Percentiles rank a stretch among this genome's conserved stretches.
Conservation (phyloP, 2,797 vertebrate species). For the Darevskia nairensis region DNA sequence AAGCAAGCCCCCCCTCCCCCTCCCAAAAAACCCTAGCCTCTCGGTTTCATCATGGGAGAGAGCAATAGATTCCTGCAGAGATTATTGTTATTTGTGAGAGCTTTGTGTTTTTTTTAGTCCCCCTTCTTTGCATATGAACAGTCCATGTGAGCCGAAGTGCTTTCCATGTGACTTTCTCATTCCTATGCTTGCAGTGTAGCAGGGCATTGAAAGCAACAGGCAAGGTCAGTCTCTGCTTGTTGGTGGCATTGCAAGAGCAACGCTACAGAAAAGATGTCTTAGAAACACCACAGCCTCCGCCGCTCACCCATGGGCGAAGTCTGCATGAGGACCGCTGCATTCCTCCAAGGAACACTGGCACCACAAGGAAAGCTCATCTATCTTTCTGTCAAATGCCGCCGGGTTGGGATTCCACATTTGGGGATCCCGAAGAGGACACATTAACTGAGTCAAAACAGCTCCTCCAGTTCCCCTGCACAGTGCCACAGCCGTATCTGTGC, state of each 20-base stretch:
- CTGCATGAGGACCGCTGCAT: conserved; percentile 14
- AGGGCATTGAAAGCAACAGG: conserved; percentile 67
- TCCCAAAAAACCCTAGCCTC: conserved; percentile 29
- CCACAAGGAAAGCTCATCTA: conserved; percentile 16
- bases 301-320: neutral
- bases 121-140: conserved; percentile 80
- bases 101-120: conserved; percentile 47
- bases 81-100: conserved; percentile 73
- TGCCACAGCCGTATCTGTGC: neutral
- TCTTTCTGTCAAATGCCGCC: neutral
- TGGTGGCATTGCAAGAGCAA: conserved; percentile 55
- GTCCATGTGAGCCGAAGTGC: conserved; percentile 85
- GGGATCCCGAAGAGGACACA: conserved; percentile 31
- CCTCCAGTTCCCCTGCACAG: conserved; percentile 29
- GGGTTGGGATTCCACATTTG: neutral
- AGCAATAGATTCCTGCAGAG: conserved; percentile 73
- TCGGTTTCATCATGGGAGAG: conserved; percentile 55
- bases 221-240: conserved; percentile 63
- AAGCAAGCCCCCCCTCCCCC: conserved; percentile 36
- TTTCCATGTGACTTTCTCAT: conserved; percentile 84
- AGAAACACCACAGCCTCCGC: conserved; percentile 12
- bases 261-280: conserved; percentile 59
- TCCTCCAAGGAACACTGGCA: conserved; percentile 26
- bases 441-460: neutral
- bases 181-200: conserved; percentile 72